A percentile compares a stretch with the other conserved stretches of the same genome.
phyloP scores from a whole-genome alignment of 2,888 invertebrate species.

The Piscicola geometra region DNA sequence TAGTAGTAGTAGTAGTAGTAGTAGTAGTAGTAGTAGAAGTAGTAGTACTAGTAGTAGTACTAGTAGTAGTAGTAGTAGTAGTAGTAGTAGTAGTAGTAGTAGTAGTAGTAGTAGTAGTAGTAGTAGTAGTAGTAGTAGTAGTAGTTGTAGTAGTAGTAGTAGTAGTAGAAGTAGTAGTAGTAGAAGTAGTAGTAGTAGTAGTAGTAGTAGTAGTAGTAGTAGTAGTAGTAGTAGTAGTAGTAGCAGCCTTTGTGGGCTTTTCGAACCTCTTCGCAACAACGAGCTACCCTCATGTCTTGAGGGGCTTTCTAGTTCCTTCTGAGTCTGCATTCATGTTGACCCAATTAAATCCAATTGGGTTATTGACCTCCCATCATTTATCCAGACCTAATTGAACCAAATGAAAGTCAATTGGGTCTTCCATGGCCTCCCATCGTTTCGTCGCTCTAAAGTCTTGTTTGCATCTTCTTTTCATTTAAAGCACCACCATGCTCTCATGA shows the following conservation, averaged over 20 bases:
- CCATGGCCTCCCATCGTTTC: too few species aligned
- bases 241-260: background rate
- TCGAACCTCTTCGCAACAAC: too few species aligned
- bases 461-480: too few species aligned
- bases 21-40: conserved; percentile 23
- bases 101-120: conserved; percentile 31
- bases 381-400: too few species aligned
- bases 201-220: conserved; percentile 24
- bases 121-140: conserved; percentile 25
- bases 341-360: too few species aligned
- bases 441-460: too few species aligned
- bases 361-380: too few species aligned
- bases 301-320: too few species aligned
- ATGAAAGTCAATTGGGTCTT: too few species aligned
- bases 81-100: conserved; percentile 18
- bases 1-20: conserved; percentile 18
- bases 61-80: conserved; percentile 22
- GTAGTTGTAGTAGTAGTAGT: conserved; percentile 15
- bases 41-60: conserved; percentile 25
- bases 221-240: conserved; percentile 24
- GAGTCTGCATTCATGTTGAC: too few species aligned
- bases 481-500: too few species aligned
- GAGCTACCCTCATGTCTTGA: too few species aligned
- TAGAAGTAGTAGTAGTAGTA: conserved; percentile 22
- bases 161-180: conserved; percentile 20